These are phyloP conservation scores for Actenoides lindsayi DNA, from an alignment of 2,113 vertebrate genomes.

Conservation along the genomic window DNA sequence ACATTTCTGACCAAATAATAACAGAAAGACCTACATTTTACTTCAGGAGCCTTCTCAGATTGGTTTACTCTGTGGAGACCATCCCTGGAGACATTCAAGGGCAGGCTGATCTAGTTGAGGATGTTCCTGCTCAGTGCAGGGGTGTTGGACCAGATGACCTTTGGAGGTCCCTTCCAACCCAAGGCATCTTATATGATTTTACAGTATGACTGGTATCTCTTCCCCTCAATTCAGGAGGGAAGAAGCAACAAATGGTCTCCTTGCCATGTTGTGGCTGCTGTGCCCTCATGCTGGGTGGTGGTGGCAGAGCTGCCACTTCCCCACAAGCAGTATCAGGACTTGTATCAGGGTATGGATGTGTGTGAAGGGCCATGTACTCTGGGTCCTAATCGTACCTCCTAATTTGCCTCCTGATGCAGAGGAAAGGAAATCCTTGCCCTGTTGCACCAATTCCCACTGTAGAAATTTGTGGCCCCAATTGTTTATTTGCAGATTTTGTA, in stretches of 20 bases:
- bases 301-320: neutral
- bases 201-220: neutral
- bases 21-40: neutral
- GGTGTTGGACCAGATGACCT: no score
- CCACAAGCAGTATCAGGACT: neutral
- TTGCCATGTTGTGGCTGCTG: rapidly evolving
- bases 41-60: neutral
- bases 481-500: neutral
- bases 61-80: neutral
- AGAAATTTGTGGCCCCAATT: neutral
- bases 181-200: no score
- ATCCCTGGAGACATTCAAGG: no score
- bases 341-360: no score
- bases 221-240: neutral
- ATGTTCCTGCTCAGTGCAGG: no score
- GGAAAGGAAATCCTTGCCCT: neutral
- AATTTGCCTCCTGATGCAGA: neutral
- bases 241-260: neutral
- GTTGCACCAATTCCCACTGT: neutral
- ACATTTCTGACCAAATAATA: neutral
- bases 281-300: rapidly evolving
- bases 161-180: no score
- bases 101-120: no score
- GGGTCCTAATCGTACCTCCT: neutral
- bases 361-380: neutral